A percentile compares a stretch with the other conserved stretches of the same genome.
phyloP scores from a whole-genome alignment of 92 coral and sea anemone genomes.

The Zoanthus solanderi region DNA sequence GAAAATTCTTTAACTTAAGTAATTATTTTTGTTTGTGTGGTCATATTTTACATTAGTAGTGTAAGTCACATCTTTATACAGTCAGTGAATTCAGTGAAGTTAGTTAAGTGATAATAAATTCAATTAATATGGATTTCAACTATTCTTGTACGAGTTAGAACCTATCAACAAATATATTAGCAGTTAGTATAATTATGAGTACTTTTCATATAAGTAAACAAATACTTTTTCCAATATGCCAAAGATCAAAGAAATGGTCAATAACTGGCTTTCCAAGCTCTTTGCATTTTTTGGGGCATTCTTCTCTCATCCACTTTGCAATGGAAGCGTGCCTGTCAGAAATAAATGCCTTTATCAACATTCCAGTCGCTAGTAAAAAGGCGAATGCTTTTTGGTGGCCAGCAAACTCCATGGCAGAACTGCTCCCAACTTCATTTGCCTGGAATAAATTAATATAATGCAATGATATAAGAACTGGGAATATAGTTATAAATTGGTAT shows the following conservation, averaged over 20 bases:
- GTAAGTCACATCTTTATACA: constrained; percentile 1
- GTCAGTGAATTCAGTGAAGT: constrained; percentile 1
- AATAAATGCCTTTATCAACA: constrained; percentile 62
- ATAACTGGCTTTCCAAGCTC: constrained; percentile 54
- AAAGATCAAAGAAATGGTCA: constrained; percentile 7
- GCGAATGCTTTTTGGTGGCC: constrained; percentile 65
- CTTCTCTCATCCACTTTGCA: too few relatives aligned
- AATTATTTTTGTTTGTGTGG: background rate
- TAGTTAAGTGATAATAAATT: constrained; percentile 12
- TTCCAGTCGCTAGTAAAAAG: constrained; percentile 52
- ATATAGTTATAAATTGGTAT: constrained; percentile 17
- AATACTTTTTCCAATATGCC: constrained; percentile 84
- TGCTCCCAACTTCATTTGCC: constrained; percentile 68
- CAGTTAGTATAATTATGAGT: constrained; percentile 3
- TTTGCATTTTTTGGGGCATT: too few relatives aligned
- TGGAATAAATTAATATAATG: constrained; percentile 47
- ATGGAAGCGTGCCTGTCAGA: constrained; percentile 49
- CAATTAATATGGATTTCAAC: constrained; percentile 1
- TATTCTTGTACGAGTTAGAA: background rate
- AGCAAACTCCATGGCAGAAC: constrained; percentile 64
- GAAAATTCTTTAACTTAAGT: background rate
- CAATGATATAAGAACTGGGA: constrained; percentile 19
- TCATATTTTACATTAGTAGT: constrained; percentile 9
- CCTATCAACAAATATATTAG: constrained; percentile 2
- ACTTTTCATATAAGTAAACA: background rate